Base-by-base conservation (phyloP, 1,140 invertebrate species). In the Drosophila parabipectinata region DNA sequence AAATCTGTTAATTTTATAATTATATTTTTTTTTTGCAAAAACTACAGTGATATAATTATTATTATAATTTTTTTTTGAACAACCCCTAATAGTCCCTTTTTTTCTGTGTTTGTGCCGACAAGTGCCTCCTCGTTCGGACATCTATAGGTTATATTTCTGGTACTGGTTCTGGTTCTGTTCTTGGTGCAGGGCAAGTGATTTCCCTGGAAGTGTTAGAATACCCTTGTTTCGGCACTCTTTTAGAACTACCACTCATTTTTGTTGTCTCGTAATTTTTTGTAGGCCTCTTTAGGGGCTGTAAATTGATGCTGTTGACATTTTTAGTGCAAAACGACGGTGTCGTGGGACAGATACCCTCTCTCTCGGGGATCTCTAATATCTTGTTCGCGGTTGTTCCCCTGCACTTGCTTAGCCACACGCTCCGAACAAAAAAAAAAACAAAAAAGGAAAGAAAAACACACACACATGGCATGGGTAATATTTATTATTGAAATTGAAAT, bases 231-330 rank as follows among this genome's bases (percentile, higher is more conserved):
- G 54, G 61, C 75, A 69, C 69, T 78, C 57, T 61, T 37, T 62
- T 37, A 24, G 9, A 8, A 1, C 30, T 21, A 21, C 12, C 34
- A 8, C 45, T n/a, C 15, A 12, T 8, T 28, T 2, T 4, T 7
- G 2, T 30, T 10, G 10, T 4, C 32, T 26, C 9, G 6, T 28
- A 9, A 34, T 54, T 60, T 26, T 60, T 57, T 52, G 39, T 68
- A 21, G 41, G 59, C 53, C 54, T 51, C 34, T 53, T 26, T 71
- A 57, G 56, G 50, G 60, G 47, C 61, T 84, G 80, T 78, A 82
- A 84, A 75, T 72, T 79, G 66, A 79, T 60, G 64, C 66, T 83
- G 80, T 83, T 83, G 80, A 79, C 76, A 84, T 79, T 84, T 83
- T 84, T 76, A 79, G 80, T 84, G 80, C 76, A 83, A 82, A 82